Percentiles rank a stretch among this genome's conserved stretches.
These are phyloP conservation scores for Catocala nupta DNA, from an alignment of 2,888 invertebrate species.

Conservation along the genomic window DNA sequence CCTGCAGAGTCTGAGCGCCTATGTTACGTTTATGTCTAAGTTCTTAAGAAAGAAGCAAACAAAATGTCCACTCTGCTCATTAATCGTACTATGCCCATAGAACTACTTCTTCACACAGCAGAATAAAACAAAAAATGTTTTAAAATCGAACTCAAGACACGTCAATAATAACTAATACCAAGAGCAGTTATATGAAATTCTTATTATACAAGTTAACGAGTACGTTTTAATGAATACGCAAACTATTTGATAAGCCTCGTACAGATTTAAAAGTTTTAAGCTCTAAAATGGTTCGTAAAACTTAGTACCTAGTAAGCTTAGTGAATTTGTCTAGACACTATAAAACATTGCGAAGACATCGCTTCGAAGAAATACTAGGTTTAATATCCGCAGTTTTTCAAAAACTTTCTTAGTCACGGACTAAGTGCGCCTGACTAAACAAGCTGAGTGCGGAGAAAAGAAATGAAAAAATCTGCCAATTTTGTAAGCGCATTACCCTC, in stretches of 20 bases:
- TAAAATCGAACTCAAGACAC: no score
- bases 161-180: no score
- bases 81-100: no score
- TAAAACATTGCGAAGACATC: slow-evolving; percentile 43
- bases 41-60: no score
- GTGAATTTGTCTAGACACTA: slow-evolving; percentile 49
- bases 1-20: no score
- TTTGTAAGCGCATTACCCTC: slow-evolving; percentile 27
- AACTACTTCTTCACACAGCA: no score
- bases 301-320: slow-evolving; percentile 21
- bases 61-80: no score
- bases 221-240: slow-evolving; percentile 29
- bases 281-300: slow-evolving; percentile 23
- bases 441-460: slow-evolving; percentile 22
- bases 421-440: slow-evolving; percentile 35
- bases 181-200: no score
- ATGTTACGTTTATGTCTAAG: no score
- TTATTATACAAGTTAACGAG: no score
- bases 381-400: slow-evolving; percentile 36
- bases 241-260: slow-evolving; percentile 14
- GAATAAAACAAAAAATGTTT: no score
- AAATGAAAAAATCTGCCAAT: slow-evolving; percentile 20
- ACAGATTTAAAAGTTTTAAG: slow-evolving; percentile 18
- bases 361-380: slow-evolving; percentile 26
- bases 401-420: slow-evolving; percentile 34